phyloP scores from a whole-genome alignment of 2,888 invertebrate genomes.

The Netelia fuscicornis region DNA sequence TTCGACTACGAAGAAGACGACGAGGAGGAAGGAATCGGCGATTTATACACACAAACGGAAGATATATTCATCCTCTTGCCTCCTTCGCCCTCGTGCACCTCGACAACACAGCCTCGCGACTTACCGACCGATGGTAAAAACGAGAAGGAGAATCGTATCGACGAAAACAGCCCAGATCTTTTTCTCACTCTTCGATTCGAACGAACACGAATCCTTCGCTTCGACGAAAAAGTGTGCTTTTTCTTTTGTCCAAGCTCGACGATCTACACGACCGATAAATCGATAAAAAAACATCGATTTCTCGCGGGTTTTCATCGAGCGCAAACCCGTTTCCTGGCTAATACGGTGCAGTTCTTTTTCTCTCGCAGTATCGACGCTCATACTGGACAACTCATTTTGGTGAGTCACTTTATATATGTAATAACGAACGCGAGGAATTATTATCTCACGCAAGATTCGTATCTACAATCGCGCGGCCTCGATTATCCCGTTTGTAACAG shows the following conservation, averaged over 20 bases:
- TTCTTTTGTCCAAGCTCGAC: neutral
- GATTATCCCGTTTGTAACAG: neutral
- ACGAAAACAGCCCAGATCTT: no score
- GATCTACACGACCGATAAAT: neutral
- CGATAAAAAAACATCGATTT: neutral
- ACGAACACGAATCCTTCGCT: neutral
- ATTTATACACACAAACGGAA: conserved; percentile 1
- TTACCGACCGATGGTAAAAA: conserved; percentile 25
- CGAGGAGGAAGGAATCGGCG: conserved; percentile 19
- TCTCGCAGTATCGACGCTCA: conserved; percentile 53
- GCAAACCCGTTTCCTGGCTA: conserved; percentile 37
- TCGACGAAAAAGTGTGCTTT: conserved; percentile 6
- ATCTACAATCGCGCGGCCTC: conserved; percentile 5
- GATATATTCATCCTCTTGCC: neutral
- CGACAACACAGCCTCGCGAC: conserved; percentile 20
- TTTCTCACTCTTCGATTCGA: no score
- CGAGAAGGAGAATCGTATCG: neutral
- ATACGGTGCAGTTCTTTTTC: conserved; percentile 60
- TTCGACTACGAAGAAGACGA: conserved; percentile 45
- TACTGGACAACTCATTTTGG: conserved; percentile 68
- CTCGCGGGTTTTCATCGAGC: conserved; percentile 29
- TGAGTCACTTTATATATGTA: conserved; percentile 59
- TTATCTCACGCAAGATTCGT: conserved; percentile 27
- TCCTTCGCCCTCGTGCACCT: no score
- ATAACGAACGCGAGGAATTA: neutral